phyloP scores from a whole-genome alignment of 2,888 invertebrate genomes.

The Dione juno region DNA sequence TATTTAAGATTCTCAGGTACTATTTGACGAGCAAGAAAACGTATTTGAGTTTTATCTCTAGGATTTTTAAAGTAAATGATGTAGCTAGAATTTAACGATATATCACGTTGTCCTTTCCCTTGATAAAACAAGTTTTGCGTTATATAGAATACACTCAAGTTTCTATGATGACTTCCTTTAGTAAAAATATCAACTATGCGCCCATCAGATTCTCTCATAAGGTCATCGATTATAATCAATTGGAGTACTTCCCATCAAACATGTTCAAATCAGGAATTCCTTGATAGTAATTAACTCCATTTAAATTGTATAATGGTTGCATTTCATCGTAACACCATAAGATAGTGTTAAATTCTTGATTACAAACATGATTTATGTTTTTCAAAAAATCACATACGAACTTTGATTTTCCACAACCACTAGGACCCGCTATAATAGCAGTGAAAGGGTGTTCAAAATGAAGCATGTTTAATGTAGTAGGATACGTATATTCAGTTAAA shows the following conservation, averaged over 20 bases:
- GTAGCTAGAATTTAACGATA: conserved; percentile 47
- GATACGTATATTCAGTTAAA: too few relatives aligned
- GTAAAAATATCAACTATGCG: conserved; percentile 8
- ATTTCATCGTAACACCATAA: too few relatives aligned
- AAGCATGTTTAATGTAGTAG: too few relatives aligned
- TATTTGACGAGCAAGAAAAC: conserved; percentile 47
- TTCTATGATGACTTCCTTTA: conserved; percentile 2
- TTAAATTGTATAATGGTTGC: too few relatives aligned
- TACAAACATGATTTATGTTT: too few relatives aligned
- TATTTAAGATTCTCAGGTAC: conserved; percentile 48
- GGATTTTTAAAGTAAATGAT: conserved; percentile 51
- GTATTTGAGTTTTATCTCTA: conserved; percentile 49
- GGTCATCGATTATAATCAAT: background rate
- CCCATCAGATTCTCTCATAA: too few relatives aligned
- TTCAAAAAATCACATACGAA: too few relatives aligned
- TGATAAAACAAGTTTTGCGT: conserved; percentile 51
- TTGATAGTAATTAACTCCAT: background rate
- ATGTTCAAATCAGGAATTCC: background rate
- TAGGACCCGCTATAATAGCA: too few relatives aligned
- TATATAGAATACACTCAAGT: conserved; percentile 34
- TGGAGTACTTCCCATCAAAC: background rate
- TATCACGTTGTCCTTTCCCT: conserved; percentile 44
- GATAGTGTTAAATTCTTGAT: too few relatives aligned
- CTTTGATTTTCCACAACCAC: too few relatives aligned
- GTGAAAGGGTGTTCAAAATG: too few relatives aligned